Evolutionary conservation across 2,113 vertebrate genomes (phyloP).

Genomic region (Passer domesticus): DNA sequence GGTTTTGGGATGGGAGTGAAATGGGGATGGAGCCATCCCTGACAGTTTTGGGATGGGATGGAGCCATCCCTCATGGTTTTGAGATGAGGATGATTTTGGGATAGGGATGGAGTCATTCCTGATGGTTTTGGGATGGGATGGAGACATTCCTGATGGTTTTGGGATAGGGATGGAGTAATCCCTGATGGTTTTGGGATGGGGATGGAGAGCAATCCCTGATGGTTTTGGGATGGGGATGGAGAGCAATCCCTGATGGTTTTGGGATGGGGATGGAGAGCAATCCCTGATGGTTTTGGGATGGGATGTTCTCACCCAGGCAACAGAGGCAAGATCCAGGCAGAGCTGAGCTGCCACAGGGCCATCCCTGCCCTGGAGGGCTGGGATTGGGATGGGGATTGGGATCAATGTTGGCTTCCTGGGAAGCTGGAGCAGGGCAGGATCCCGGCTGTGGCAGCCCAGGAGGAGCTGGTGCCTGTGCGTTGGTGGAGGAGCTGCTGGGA

Average conservation of each 20-base stretch:
- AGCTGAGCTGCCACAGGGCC: background rate
- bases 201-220: too few species aligned
- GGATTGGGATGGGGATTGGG: background rate
- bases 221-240: background rate
- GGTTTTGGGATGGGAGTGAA: background rate
- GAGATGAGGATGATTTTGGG: too few species aligned
- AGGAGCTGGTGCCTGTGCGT: background rate
- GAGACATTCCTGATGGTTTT: background rate
- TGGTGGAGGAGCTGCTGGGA: background rate
- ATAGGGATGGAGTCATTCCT: too few species aligned
- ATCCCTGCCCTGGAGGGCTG: background rate
- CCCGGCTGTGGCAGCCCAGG: background rate
- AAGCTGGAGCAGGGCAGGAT: background rate
- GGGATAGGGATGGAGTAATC: background rate
- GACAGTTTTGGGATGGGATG: too few species aligned
- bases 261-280: too few species aligned
- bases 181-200: background rate
- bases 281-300: background rate
- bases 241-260: too few species aligned
- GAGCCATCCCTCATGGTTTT: too few species aligned
- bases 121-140: too few species aligned
- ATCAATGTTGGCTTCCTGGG: background rate
- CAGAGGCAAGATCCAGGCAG: background rate
- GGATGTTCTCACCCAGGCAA: accelerated
- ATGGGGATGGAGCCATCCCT: background rate